Evolutionary conservation across 2,797 vertebrate species (phyloP), one percentile per base, ranked within the genome.

Genomic region (Mormyrops attenuatus): DNA sequence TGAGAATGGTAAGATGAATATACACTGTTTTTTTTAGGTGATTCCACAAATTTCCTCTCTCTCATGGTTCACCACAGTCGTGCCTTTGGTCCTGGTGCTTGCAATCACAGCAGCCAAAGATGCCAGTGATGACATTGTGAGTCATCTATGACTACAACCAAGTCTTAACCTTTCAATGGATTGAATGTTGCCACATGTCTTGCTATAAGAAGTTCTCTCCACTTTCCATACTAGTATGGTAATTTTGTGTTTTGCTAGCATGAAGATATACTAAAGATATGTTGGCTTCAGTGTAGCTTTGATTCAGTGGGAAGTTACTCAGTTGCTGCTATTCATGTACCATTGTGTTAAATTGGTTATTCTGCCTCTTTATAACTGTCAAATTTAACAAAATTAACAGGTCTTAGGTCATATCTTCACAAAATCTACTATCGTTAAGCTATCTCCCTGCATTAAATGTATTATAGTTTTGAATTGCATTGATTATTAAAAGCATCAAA

Each of bases 21-120:
- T 57, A 11, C 17, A 22, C 9, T 50, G 80, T 63, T 47, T 30
- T 5, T 85, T 49, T 85, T 86, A 96, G 95, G 90, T 95, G 89
- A 96, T 96, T 89, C 95, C 95, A 63, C 91, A 97, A 92, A 97
- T 99, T 91, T 97, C 98, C 11, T 98, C 98, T 0, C 95, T 99
- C 92, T 95, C 97, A 22, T 99, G 98, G 98, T 98, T 97, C 93
- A 99, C 98, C 89, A 99, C 98, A 0, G 97, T 99, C 5, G 95
- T 98, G 53, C 98, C 98, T 5, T 94, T 99, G 34, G 93, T 97
- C 63, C 94, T 99, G 85, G 98, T 99, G 91, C 94, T 99, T 89
- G 88, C 96, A 0, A 95, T 99, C 90, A 98, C 98, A 0, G 97
- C 97, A 44, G 97, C 96, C 90, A 99, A 99, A 93, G 98, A 99